phyloP scores from a whole-genome alignment of 2,113 vertebrate species.

The Collichthys lucidus region DNA sequence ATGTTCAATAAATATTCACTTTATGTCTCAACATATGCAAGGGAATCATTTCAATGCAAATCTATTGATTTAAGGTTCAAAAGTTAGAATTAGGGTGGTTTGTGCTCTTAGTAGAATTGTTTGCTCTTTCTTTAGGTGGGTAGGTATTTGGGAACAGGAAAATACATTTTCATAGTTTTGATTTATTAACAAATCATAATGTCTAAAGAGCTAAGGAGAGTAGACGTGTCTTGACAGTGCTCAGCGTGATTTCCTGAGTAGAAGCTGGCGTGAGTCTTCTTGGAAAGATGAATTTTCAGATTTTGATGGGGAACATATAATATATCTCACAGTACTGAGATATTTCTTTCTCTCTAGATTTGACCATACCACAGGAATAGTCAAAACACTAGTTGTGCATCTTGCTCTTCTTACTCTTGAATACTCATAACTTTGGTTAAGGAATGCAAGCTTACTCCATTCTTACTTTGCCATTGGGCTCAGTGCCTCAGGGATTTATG shows the following conservation, averaged over 20 bases:
- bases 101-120: neutral
- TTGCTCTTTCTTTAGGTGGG: neutral
- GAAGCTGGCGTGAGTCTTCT: neutral
- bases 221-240: neutral
- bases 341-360: neutral
- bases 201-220: neutral
- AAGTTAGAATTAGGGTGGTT: neutral
- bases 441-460: neutral
- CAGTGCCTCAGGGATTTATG: neutral
- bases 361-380: neutral
- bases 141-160: neutral
- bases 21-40: too few species aligned
- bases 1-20: too few species aligned
- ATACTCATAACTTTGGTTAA: constrained; percentile 3
- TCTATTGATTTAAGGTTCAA: neutral
- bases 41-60: too few species aligned
- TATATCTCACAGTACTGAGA: neutral
- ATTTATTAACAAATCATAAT: neutral
- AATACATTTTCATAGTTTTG: neutral
- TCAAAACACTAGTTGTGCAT: neutral
- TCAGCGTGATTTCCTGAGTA: neutral
- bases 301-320: neutral
- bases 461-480: neutral
- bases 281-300: constrained; percentile 14
- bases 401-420: constrained; percentile 4